Evolutionary conservation across 1,140 invertebrate species (phyloP).

Genomic region (Drosophila grimshawi): DNA sequence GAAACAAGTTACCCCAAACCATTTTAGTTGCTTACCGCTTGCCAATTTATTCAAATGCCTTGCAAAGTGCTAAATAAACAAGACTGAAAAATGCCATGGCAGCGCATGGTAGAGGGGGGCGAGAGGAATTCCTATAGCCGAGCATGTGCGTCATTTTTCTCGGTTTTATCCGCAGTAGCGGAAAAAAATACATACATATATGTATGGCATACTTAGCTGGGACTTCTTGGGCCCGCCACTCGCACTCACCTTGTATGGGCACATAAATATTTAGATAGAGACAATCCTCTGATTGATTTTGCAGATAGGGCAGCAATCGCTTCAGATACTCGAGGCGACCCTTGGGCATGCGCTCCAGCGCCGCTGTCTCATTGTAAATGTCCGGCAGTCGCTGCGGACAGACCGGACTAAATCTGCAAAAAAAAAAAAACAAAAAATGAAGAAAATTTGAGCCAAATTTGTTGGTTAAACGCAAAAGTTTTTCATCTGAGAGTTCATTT

Average conservation of each 20-base stretch:
- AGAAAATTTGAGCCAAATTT: constrained; percentile 33
- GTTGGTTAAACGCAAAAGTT: constrained; percentile 50
- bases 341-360: constrained; percentile 92
- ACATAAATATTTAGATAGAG: constrained; percentile 98
- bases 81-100: constrained; percentile 63
- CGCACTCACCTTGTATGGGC: constrained; percentile 93
- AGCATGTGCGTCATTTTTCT: constrained; percentile 69
- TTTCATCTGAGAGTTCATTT: constrained; percentile 27
- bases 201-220: constrained; percentile 27
- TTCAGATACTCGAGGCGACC: constrained; percentile 94
- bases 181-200: constrained; percentile 4
- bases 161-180: constrained; percentile 46
- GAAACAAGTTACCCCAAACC: constrained; percentile 64
- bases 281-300: constrained; percentile 98
- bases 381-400: constrained; percentile 95
- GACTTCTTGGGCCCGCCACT: neutral
- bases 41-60: constrained; percentile 83
- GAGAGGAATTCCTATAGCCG: neutral
- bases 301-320: constrained; percentile 93
- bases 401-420: constrained; percentile 91
- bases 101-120: neutral
- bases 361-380: constrained; percentile 92
- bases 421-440: constrained; percentile 43
- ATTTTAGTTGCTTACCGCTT: constrained; percentile 55
- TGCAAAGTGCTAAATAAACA: constrained; percentile 82